phyloP scores from a whole-genome alignment of 2,113 vertebrate species.

The Barnardius zonarius region DNA sequence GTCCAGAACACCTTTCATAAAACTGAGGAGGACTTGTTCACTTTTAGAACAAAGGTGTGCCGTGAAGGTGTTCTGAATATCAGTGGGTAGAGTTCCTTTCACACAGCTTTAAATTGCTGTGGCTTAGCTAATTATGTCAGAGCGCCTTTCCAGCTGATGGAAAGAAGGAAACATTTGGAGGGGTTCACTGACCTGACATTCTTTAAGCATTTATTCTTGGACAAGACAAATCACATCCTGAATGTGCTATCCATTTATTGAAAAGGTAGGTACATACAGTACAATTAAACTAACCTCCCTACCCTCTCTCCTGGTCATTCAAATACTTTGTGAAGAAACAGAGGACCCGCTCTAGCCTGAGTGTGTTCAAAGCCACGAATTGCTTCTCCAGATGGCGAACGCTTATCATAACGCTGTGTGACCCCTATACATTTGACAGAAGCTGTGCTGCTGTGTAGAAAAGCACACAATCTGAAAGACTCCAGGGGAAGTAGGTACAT shows the following conservation, averaged over 20 bases:
- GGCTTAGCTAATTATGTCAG: background rate
- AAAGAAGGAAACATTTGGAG: background rate
- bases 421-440: background rate
- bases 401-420: background rate
- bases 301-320: too few species aligned
- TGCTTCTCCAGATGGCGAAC: background rate
- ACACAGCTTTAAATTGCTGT: background rate
- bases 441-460: accelerated
- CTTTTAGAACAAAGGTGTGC: background rate
- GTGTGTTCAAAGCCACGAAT: background rate
- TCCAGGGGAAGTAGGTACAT: background rate
- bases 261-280: background rate
- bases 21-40: background rate
- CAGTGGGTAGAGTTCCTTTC: background rate
- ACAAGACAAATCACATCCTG: background rate
- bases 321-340: background rate
- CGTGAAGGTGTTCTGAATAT: accelerated
- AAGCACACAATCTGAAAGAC: background rate
- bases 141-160: background rate
- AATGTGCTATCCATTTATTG: background rate
- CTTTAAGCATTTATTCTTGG: background rate
- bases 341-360: background rate
- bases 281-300: background rate
- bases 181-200: background rate
- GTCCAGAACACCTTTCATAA: background rate